Conservation (phyloP, 2,113 vertebrate genomes). For the Hydropotes inermis region DNA sequence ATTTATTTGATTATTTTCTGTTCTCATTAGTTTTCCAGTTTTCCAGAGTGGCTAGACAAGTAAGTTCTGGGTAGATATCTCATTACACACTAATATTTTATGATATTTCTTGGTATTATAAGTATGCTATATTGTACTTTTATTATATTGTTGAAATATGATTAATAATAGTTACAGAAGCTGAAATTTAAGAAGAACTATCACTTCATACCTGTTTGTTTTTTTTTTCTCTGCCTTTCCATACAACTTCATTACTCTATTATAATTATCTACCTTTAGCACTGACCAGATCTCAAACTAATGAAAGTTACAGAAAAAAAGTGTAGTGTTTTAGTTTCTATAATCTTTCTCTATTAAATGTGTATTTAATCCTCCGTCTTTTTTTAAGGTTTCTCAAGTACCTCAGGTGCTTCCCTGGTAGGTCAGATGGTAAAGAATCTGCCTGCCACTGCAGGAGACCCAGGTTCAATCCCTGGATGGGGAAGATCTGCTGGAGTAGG, state of each 20-base stretch:
- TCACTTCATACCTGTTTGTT: not conserved
- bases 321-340: not conserved
- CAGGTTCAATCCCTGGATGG: not conserved
- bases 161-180: not conserved
- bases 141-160: not conserved
- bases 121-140: not conserved
- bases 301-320: not conserved
- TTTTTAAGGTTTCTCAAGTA: not conserved
- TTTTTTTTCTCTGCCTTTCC: not conserved
- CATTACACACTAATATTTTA: not conserved
- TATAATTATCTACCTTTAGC: not conserved
- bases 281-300: not conserved
- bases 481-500: not conserved
- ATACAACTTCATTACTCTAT: not conserved
- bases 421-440: not conserved
- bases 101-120: not conserved
- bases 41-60: not conserved
- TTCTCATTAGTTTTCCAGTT: not conserved
- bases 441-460: not conserved
- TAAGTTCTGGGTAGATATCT: not conserved
- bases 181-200: not conserved
- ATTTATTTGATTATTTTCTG: not conserved
- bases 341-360: not conserved
- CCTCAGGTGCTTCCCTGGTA: not conserved
- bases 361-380: not conserved